Evolutionary conservation across 2,113 vertebrate genomes (phyloP).

Genomic region (Laticauda colubrina): DNA sequence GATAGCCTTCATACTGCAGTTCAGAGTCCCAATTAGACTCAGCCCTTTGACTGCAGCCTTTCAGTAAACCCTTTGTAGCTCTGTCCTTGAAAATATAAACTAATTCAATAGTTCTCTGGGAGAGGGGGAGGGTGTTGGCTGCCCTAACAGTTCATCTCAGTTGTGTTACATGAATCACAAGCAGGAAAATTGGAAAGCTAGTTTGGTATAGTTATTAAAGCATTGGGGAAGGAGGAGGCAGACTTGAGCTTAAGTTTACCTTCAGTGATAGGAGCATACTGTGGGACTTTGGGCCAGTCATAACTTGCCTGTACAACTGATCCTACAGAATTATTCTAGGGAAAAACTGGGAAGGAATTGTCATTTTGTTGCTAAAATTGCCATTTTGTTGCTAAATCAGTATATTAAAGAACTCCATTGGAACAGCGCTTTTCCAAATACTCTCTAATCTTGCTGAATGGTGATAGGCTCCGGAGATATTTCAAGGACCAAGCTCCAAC

Average conservation of each 20-base stretch:
- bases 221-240: not conserved
- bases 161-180: not conserved
- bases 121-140: not conserved
- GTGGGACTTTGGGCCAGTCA: not conserved
- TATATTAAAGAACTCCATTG: not conserved
- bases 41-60: not conserved
- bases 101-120: not conserved
- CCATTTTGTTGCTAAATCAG: not conserved
- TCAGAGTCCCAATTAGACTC: not conserved
- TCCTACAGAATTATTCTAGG: not conserved
- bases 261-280: not conserved
- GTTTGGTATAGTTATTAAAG: not conserved
- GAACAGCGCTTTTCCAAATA: not conserved
- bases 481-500: not conserved
- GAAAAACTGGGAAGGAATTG: not conserved
- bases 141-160: not conserved
- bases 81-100: not conserved
- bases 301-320: not conserved
- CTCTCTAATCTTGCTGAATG: not conserved
- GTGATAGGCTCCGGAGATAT: not conserved
- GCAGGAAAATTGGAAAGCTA: not conserved
- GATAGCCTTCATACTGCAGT: not conserved
- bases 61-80: not conserved
- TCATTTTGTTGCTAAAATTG: not conserved
- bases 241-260: not conserved